Conservation (phyloP, 92 coral and sea anemone genomes). For the Actinernus sp. region DNA sequence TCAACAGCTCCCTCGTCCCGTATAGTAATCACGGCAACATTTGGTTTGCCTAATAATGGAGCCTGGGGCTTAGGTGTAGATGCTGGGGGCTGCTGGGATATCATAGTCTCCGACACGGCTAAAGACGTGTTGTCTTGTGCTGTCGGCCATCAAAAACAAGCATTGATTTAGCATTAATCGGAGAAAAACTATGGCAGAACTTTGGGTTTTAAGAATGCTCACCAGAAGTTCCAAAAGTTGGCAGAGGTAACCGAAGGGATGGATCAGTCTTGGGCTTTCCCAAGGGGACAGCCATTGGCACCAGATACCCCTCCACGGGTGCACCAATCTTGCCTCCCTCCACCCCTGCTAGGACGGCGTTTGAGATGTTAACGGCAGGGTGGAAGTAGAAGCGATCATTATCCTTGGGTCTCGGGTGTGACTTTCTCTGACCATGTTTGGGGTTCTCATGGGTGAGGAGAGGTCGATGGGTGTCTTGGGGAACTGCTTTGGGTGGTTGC, state of each 20-base stretch:
- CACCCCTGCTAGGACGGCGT: conserved; percentile 52
- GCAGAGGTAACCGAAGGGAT: conserved; percentile 81
- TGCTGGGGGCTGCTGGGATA: neutral
- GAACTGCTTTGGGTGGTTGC: conserved; percentile 6
- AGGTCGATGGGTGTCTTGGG: no score
- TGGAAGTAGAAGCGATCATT: conserved; percentile 82
- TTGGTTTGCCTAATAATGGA: conserved; percentile 51
- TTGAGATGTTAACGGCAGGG: conserved; percentile 66
- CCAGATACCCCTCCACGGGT: conserved; percentile 90
- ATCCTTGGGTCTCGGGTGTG: conserved; percentile 1
- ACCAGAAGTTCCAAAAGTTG: conserved; percentile 7
- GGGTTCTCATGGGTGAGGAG: no score
- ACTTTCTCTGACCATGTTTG: conserved; percentile 4
- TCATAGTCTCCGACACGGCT: neutral
- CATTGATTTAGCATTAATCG: neutral
- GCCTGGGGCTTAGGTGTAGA: conserved; percentile 7
- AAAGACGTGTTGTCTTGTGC: neutral
- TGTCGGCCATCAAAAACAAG: no score
- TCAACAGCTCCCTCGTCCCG: conserved; percentile 68
- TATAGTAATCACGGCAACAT: conserved; percentile 93
- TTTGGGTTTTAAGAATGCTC: no score
- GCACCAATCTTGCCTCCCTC: conserved; percentile 41
- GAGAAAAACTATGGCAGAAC: neutral
- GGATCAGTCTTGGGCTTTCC: conserved; percentile 94
- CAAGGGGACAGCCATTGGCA: conserved; percentile 97